Base-by-base conservation (phyloP, 1,140 invertebrate genomes). In the Drosophila takahashii region DNA sequence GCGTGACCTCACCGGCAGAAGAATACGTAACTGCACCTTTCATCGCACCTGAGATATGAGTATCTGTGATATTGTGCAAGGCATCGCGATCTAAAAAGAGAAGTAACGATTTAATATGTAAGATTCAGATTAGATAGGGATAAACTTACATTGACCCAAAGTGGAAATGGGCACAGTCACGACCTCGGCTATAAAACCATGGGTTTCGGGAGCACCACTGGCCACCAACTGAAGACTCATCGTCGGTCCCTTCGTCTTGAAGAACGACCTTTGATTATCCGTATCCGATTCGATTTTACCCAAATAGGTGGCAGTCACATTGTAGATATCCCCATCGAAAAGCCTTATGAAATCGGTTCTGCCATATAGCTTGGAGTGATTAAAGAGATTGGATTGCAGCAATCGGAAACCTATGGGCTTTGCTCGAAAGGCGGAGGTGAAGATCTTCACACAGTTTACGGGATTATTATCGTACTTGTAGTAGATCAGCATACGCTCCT, bases 141-240 rank as follows among this genome's bases (percentile, higher is more conserved):
- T 32, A 1, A 2, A 94, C 95, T 95, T 93, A 97, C 97, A 96
- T 83, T 97, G 96, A 84, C 96, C 96, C 89, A 98, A 96, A 13
- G 96, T 95, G 37, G 97, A 97, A 77, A 98, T 97, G 0, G 99
- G 99, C 18, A 99, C 92, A 0, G 98, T 98, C 0, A 99, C 95
- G 56, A 99, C 95, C 93, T 99, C 98, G 13, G 98, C 99, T 76
- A 99, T 97, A 91, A 99, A 99, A 56, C 99, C 99, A 92, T 98
- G 96, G n/a, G 95, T 93, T 27, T 95, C 95, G 44, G 97, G 97
- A 0, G 98, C 98, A 37, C 98, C 98, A 69, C 98, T 98, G 0
- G 98, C 98, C 87, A 99, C 98, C 10, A 99, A 92, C 91, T 97
- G 96, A 3, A 99, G 93, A 84, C 97, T 98, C 53, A 99, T 93